These are phyloP conservation scores for Endotricha flammealis DNA, from an alignment of 2,888 invertebrate species.

Conservation along the genomic window DNA sequence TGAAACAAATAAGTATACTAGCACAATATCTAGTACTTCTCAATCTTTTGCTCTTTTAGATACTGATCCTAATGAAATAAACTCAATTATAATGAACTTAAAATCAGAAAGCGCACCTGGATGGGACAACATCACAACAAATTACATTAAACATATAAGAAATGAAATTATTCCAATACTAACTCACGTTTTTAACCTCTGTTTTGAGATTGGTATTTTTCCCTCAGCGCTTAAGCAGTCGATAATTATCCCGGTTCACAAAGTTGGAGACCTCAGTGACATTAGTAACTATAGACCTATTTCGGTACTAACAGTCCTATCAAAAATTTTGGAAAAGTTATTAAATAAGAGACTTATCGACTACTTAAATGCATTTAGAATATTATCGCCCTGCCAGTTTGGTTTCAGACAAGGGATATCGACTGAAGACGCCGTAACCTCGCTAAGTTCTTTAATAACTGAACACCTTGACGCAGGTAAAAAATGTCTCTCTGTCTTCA, in stretches of 20 bases:
- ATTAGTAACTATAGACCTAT: conserved; percentile 10
- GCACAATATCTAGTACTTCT: neutral
- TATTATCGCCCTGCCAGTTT: too few species aligned
- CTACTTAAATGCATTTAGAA: too few species aligned
- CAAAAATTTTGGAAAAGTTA: too few species aligned
- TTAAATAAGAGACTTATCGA: too few species aligned
- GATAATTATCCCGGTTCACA: neutral
- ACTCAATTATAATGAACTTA: too few species aligned
- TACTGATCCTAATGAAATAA: neutral
- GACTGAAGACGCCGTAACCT: too few species aligned
- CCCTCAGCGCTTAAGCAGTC: neutral
- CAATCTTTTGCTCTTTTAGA: neutral
- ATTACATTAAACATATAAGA: neutral
- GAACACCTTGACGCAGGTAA: too few species aligned
- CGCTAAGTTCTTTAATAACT: too few species aligned
- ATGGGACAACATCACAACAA: neutral
- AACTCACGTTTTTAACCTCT: neutral
- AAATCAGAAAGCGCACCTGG: too few species aligned
- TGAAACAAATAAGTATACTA: neutral
- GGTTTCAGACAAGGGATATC: too few species aligned
- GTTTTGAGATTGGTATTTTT: neutral
- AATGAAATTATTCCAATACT: neutral
- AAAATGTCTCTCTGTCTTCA: too few species aligned
- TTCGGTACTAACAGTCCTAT: too few species aligned
- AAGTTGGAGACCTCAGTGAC: conserved; percentile 8